Evolutionary conservation across 2,888 invertebrate genomes (phyloP).

Genomic region (Megamerina dolium): DNA sequence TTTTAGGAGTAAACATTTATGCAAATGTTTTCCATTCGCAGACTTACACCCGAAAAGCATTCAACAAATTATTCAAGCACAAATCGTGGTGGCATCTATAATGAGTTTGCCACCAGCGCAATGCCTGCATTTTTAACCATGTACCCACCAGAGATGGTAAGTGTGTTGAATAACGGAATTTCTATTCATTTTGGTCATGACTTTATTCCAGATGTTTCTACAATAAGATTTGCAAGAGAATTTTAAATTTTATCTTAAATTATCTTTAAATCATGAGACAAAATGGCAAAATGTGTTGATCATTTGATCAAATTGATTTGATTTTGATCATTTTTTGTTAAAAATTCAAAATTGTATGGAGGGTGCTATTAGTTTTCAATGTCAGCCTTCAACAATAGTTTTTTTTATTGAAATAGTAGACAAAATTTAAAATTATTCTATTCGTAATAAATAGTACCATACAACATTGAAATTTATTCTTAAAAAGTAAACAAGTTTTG

Average conservation of each 20-base stretch:
- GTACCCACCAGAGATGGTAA: constrained; percentile 64
- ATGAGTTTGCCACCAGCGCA: constrained; percentile 70
- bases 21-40: constrained; percentile 30
- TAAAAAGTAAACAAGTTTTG: no score
- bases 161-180: constrained; percentile 13
- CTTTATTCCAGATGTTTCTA: not conserved
- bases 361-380: no score
- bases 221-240: not conserved
- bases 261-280: no score
- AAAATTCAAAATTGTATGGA: no score
- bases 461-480: no score
- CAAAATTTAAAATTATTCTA: no score
- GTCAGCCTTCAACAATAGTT: no score
- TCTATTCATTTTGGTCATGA: not conserved
- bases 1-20: not conserved
- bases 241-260: not conserved
- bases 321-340: no score
- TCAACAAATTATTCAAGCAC: constrained; percentile 77
- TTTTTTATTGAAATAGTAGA: no score
- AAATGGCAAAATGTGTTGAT: no score
- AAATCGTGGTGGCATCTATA: constrained; percentile 69
- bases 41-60: constrained; percentile 66
- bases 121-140: constrained; percentile 70
- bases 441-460: no score
- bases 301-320: no score